Percentiles rank a stretch among this genome's conserved stretches.
Evolutionary conservation across 1,140 invertebrate genomes (phyloP).

Genomic region (Neodiprion lecontei): DNA sequence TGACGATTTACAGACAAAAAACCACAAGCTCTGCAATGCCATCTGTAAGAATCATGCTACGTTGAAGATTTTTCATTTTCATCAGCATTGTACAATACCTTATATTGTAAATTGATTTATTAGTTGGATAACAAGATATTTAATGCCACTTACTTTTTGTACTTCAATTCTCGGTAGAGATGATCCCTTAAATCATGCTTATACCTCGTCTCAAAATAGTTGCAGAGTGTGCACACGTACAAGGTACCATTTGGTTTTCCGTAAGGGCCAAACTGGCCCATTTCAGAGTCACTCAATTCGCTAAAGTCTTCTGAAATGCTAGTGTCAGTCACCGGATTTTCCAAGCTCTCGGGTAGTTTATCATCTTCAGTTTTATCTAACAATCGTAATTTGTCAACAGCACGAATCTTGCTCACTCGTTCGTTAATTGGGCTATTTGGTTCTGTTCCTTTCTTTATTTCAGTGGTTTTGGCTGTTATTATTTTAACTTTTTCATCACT

Average conservation of each 20-base stretch:
- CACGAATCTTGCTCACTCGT: not conserved
- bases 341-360: conserved; percentile 7
- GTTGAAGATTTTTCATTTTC: not conserved
- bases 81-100: conserved; percentile 13
- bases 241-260: conserved; percentile 52
- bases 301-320: conserved; percentile 17
- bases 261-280: conserved; percentile 45
- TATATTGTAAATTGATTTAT: conserved; percentile 10
- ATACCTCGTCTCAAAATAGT: conserved; percentile 59
- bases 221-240: conserved; percentile 65
- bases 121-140: conserved; percentile 18
- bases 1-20: conserved; percentile 46
- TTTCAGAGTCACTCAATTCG: conserved; percentile 26
- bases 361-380: conserved; percentile 27
- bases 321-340: conserved; percentile 10
- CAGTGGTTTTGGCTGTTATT: not conserved
- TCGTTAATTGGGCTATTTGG: not conserved
- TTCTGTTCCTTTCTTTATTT: conserved; percentile 18
- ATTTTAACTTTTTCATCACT: conserved; percentile 19
- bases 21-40: conserved; percentile 49
- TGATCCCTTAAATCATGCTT: conserved; percentile 64
- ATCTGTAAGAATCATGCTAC: conserved; percentile 25
- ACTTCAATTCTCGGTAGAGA: conserved; percentile 64
- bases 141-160: conserved; percentile 51
- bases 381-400: conserved; percentile 3